These are phyloP conservation scores for Megaustenia siamemsis DNA, from an alignment of 2,888 invertebrate species.

Conservation along the genomic window DNA sequence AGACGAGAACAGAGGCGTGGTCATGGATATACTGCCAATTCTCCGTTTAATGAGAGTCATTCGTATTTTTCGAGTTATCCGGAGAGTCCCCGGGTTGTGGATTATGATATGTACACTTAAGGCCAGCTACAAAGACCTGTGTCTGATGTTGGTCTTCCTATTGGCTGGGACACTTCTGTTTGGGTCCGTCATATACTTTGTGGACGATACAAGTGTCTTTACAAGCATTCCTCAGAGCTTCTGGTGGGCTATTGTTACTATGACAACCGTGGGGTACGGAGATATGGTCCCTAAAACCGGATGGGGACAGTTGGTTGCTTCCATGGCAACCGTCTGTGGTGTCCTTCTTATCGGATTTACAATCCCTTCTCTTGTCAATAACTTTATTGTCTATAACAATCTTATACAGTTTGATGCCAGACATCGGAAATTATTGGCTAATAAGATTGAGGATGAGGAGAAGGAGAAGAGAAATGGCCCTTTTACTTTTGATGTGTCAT, in stretches of 20 bases:
- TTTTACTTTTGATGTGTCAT: too few relatives aligned
- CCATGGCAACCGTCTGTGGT: constrained; percentile 70
- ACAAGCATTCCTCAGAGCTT: constrained; percentile 72
- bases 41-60: constrained; percentile 70
- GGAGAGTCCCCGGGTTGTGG: constrained; percentile 74
- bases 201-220: constrained; percentile 68
- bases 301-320: constrained; percentile 72
- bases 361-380: constrained; percentile 76
- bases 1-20: constrained; percentile 49
- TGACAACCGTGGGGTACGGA: constrained; percentile 78
- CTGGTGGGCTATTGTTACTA: constrained; percentile 77
- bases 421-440: constrained; percentile 38
- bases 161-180: constrained; percentile 75
- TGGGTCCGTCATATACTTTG: constrained; percentile 74
- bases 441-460: too few relatives aligned
- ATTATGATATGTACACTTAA: constrained; percentile 75
- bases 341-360: constrained; percentile 74
- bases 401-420: constrained; percentile 67
- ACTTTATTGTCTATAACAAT: constrained; percentile 75
- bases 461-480: too few relatives aligned
- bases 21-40: constrained; percentile 65
- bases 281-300: constrained; percentile 72
- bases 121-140: constrained; percentile 73
- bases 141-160: constrained; percentile 73
- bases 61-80: constrained; percentile 72